Percentiles rank a stretch among this genome's conserved stretches.
These are phyloP conservation scores for Hydropsyche tenuis DNA, from an alignment of 1,140 invertebrate species.

Conservation along the genomic window DNA sequence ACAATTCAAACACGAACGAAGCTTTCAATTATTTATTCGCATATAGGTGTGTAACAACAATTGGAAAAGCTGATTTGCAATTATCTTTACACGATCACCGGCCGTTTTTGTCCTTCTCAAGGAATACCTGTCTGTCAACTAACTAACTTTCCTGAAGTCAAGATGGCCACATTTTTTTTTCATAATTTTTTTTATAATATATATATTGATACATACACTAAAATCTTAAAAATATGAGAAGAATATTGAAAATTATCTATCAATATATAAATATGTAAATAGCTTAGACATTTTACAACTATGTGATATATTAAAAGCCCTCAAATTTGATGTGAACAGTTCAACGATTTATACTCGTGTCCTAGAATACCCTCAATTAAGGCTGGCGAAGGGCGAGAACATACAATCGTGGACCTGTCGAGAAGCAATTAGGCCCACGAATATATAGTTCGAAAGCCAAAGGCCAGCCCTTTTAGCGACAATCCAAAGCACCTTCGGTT, in stretches of 20 bases:
- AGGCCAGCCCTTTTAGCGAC: slow-evolving; percentile 6
- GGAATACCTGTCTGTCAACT: slow-evolving; percentile 38
- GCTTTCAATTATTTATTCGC: slow-evolving; percentile 1
- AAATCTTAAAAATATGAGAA: slow-evolving; percentile 9
- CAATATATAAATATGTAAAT: slow-evolving; percentile 11
- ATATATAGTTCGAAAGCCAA: slow-evolving; percentile 36
- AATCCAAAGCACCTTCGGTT: neutral
- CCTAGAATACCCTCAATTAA: slow-evolving; percentile 21
- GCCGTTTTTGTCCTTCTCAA: neutral
- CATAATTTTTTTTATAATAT: slow-evolving; percentile 5
- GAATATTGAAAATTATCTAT: slow-evolving; percentile 15
- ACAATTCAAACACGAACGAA: neutral
- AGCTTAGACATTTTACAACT: slow-evolving; percentile 23
- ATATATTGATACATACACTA: neutral
- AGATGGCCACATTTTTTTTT: slow-evolving; percentile 36
- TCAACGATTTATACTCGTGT: slow-evolving; percentile 10
- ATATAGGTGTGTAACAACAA: neutral
- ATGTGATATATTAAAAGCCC: slow-evolving; percentile 30
- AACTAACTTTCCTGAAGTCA: slow-evolving; percentile 38
- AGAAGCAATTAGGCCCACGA: slow-evolving; percentile 50
- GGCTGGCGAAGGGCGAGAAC: slow-evolving; percentile 34
- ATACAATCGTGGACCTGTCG: slow-evolving; percentile 49
- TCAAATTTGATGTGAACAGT: slow-evolving; percentile 22
- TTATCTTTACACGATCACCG: neutral
- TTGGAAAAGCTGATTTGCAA: slow-evolving; percentile 17